These are phyloP conservation scores for Pygmarrhopalites habei DNA, from an alignment of 1,140 invertebrate genomes.

Conservation along the genomic window DNA sequence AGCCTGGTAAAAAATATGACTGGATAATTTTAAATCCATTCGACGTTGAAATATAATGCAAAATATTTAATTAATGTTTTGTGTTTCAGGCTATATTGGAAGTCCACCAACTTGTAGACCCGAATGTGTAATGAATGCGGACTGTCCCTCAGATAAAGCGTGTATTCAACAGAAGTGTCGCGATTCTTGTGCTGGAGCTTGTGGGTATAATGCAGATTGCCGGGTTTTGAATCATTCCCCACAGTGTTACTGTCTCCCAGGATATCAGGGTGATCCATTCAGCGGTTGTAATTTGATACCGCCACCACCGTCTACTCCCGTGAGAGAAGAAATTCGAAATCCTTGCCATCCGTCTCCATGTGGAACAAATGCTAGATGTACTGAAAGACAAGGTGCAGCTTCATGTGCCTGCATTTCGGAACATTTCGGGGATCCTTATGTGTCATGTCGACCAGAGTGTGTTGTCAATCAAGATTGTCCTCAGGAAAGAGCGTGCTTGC, in stretches of 20 bases:
- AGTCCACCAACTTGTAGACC: conserved; percentile 40
- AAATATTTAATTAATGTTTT: too few relatives aligned
- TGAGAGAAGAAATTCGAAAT: conserved; percentile 48
- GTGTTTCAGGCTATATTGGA: conserved; percentile 42
- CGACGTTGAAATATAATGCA: too few relatives aligned
- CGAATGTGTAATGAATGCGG: conserved; percentile 39
- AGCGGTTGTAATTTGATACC: conserved; percentile 60
- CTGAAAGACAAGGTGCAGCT: conserved; percentile 41
- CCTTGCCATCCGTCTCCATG: conserved; percentile 51
- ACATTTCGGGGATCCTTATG: conserved; percentile 57
- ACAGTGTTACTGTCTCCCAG: conserved; percentile 61
- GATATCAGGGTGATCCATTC: conserved; percentile 67
- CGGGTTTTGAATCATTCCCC: conserved; percentile 67
- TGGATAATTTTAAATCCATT: too few relatives aligned
- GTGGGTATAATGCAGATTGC: conserved; percentile 72
- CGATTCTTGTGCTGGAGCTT: conserved; percentile 71
- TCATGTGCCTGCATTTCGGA: conserved; percentile 48
- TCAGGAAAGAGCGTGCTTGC: conserved; percentile 65
- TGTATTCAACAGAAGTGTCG: conserved; percentile 66
- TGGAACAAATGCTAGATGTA: conserved; percentile 48
- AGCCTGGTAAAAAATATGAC: too few relatives aligned
- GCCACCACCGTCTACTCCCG: conserved; percentile 41
- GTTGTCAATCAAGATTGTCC: conserved; percentile 50
- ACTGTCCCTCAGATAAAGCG: conserved; percentile 65
- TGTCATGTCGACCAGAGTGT: conserved; percentile 42